Base-by-base conservation (phyloP, 1,140 invertebrate genomes). In the Agrypnia vestita region DNA sequence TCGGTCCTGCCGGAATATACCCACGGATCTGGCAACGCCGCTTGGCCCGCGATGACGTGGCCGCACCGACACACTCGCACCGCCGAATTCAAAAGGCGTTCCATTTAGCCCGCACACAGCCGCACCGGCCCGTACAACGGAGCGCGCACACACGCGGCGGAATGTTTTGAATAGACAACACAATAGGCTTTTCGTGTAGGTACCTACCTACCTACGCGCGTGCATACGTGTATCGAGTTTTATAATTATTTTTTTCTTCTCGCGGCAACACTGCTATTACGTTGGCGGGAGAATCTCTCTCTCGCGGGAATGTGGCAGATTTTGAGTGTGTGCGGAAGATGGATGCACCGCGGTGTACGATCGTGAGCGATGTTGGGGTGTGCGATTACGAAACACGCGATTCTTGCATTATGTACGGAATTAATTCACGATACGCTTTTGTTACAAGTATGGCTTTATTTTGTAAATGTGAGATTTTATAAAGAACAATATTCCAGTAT, bases 161-260 rank as follows among this genome's bases (percentile, higher is more conserved):
- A 21, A 62, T 35, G 21, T 62, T 21, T 62, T 62, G 59, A 64
- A 64, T 64, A 64, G 35, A 25, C 9, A 64, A 64, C 61, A 64
- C 61, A 64, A 64, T 64, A 64, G 61, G 35, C 19, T 25, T n/a
- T 64, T 64, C 61, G 61, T 64, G 25, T 64, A 59, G n/a, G 15
- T 55, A n/a, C 53, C 7, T 9, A 55, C 53, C 53, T 55, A 55
- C 4, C 4, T 3, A 15, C 10, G 53, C 19, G 10, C 15, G 11
- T 59, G 8, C 17, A 19, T 59, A 12, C 21, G n/a, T 59, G 55
- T 64, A 43, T 64, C n/a, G 3, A 12, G 19, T 35, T 64, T 43
- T 64, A 25, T 35, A n/a, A 0, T 12, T 64, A 25, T 64, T 64
- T 64, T 43, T 17, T 12, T 64, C 13, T 9, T 62, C 59, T n/a